Evolutionary conservation across 2,888 invertebrate species (phyloP), one percentile per base, ranked within the genome.

Genomic region (Drosophila affinis): DNA sequence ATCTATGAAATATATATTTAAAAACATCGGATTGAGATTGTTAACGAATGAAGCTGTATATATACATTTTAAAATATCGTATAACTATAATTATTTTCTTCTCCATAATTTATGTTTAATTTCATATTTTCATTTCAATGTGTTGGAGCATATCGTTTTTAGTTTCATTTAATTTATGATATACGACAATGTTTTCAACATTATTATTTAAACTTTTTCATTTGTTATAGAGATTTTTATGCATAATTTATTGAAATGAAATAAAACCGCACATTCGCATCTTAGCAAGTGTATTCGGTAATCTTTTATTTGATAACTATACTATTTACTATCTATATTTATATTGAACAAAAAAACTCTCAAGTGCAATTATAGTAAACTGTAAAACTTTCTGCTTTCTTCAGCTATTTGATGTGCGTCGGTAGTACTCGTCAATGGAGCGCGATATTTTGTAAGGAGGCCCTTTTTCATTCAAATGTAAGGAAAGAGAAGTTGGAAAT

Each of bases 291-390:
- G 59, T 74, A 86, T 69, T 68, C 53, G 53, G 32, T 44, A 60
- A 53, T 65, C 14, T 39, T 39, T 39, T 14, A 39, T 39, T 39
- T 39, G 7, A 39, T 39, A 39, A 14, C 39, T 68, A 68, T 46
- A 39, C 14, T 57, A 27, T 17, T 54, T 74, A 51, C 56, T 47
- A 62, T 68, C 62, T 46, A 51, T 58, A 12, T 9, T 21, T 49
- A 55, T 55, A 27, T 14, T n/a, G 29, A 67, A 47, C 24, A 51
- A 44, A 62, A 34, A 55, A 80, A 76, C 78, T 83, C 80, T 83
- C 88, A 83, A 83, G 83, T 83, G 83, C 83, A 83, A 83, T 83
- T 83, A 83, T 75, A 78, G 72, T 72, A 78, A 80, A 62, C 83
- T 82, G 69, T 77, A 79, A 86, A 82, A 72, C 74, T 68, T 76